Evolutionary conservation across 2,888 invertebrate genomes (phyloP).

Genomic region (Trissolcus japonicus): DNA sequence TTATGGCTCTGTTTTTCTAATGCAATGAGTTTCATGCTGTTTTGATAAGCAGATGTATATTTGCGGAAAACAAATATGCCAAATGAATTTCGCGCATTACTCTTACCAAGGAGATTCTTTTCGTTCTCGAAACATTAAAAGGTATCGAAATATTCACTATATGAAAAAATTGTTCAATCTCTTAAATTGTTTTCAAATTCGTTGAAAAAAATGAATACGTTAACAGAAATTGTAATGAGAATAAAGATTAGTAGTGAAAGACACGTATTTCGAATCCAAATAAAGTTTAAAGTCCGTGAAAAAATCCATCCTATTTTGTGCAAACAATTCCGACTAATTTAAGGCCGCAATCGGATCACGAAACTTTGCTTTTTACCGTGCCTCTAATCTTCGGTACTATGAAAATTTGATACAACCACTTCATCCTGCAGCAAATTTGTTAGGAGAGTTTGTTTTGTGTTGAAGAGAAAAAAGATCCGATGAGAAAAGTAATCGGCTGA

Average conservation of each 20-base stretch:
- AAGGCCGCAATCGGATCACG: constrained; percentile 19
- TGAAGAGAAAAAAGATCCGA: constrained; percentile 18
- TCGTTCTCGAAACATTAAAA: neutral
- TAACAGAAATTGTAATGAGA: neutral
- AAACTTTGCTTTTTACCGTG: constrained; percentile 24
- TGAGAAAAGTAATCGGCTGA: constrained; percentile 19
- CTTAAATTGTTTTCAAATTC: neutral
- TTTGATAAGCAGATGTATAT: constrained; percentile 37
- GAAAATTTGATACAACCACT: constrained; percentile 43
- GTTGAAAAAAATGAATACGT: neutral
- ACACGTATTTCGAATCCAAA: neutral
- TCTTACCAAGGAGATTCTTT: neutral
- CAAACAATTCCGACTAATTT: constrained; percentile 31
- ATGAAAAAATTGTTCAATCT: neutral
- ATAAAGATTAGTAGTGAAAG: neutral
- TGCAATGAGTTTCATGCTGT: constrained; percentile 39
- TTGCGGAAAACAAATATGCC: constrained; percentile 1
- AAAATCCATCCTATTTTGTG: constrained; percentile 16
- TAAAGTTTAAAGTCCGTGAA: neutral
- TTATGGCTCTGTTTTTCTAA: constrained; percentile 35
- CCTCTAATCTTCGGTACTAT: constrained; percentile 34
- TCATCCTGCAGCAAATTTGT: constrained; percentile 29
- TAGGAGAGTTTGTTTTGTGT: constrained; percentile 23
- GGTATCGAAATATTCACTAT: neutral
- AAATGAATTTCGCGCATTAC: neutral